Conservation (phyloP, 2,888 invertebrate species). For the Agrochola litura region DNA sequence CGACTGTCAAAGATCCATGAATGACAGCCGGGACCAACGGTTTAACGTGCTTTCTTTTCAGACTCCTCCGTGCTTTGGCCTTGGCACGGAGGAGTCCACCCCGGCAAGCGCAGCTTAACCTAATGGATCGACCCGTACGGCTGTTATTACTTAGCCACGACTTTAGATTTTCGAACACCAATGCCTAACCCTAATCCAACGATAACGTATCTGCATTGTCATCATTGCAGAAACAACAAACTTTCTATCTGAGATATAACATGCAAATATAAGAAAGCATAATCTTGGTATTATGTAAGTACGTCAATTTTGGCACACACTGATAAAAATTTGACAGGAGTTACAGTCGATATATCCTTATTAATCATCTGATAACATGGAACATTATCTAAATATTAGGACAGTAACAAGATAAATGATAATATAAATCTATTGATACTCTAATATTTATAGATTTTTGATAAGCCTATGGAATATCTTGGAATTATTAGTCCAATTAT, state of each 20-base stretch:
- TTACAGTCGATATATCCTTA: slow-evolving; percentile 8
- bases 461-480: slow-evolving; percentile 6
- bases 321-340: slow-evolving; percentile 28
- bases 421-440: slow-evolving; percentile 13
- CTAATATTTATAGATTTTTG: slow-evolving; percentile 7
- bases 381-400: slow-evolving; percentile 26
- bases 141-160: no score
- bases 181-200: background rate
- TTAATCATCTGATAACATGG: slow-evolving; percentile 41
- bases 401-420: slow-evolving; percentile 29
- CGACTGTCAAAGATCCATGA: no score
- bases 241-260: slow-evolving; percentile 1
- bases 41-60: no score
- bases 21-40: no score
- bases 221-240: background rate
- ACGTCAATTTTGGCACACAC: slow-evolving; percentile 11
- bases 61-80: no score
- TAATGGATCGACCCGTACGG: no score
- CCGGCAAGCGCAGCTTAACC: no score
- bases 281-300: slow-evolving; percentile 26
- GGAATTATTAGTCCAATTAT: background rate
- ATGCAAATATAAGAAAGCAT: slow-evolving; percentile 16
- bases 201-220: background rate
- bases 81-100: no score
- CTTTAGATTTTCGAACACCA: no score